Conservation (phyloP, 2,113 vertebrate genomes). For the Trichechus manatus region DNA sequence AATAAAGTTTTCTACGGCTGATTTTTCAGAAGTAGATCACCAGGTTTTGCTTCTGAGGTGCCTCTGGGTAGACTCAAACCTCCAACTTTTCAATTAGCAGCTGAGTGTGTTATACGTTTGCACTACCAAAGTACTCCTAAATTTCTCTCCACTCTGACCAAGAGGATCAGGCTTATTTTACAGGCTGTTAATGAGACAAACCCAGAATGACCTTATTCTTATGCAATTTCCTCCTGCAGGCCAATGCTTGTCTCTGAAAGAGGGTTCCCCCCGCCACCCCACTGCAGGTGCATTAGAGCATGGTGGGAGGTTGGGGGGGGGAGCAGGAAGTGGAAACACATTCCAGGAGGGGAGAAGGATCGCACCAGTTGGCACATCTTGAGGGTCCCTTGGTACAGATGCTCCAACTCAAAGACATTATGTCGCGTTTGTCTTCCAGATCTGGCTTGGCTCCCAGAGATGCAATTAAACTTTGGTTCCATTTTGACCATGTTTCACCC, state of each 20-base stretch:
- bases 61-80: too few relatives aligned
- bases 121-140: not conserved
- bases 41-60: too few relatives aligned
- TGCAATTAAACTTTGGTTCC: constrained; percentile 51
- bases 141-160: not conserved
- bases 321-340: not conserved
- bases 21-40: too few relatives aligned
- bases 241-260: constrained; percentile 10
- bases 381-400: not conserved
- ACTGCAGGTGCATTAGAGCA: not conserved
- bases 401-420: not conserved
- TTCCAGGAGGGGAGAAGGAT: not conserved
- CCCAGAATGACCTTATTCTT: not conserved
- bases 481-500: constrained; percentile 45
- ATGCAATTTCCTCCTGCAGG: not conserved
- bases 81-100: too few relatives aligned
- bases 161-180: not conserved
- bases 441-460: constrained; percentile 22
- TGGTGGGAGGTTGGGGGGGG: not conserved
- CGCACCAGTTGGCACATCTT: not conserved
- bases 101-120: too few relatives aligned
- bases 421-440: not conserved
- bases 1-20: too few relatives aligned
- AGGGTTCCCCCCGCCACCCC: not conserved
- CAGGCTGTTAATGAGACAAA: not conserved